phyloP scores from a whole-genome alignment of 2,113 vertebrate genomes.

The Takifugu flavidus region DNA sequence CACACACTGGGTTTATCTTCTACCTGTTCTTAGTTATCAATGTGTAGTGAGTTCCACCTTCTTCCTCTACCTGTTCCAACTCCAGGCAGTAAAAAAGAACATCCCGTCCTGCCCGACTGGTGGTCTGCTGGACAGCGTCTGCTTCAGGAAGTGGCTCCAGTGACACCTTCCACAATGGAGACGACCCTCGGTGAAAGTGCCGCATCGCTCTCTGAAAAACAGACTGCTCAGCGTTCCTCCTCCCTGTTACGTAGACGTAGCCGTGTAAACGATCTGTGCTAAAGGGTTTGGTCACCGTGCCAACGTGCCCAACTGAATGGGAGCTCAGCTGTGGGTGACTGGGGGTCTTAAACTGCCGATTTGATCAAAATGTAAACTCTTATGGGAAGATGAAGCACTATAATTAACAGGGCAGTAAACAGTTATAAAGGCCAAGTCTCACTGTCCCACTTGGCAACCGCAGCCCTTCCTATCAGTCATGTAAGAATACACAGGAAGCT shows the following conservation, averaged over 20 bases:
- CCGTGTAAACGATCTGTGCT: constrained; percentile 10
- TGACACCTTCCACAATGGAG: constrained; percentile 36
- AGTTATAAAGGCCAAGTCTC: no score
- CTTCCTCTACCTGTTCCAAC: not conserved
- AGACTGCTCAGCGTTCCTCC: constrained; percentile 36
- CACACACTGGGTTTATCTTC: no score
- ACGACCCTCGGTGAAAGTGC: constrained; percentile 12
- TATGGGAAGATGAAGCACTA: no score
- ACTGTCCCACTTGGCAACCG: no score
- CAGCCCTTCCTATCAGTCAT: no score
- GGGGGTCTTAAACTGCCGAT: not conserved
- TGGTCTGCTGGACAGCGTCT: not conserved
- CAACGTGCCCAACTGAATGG: constrained; percentile 3
- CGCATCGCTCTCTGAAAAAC: constrained; percentile 22
- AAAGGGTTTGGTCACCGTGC: not conserved
- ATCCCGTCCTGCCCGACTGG: no score
- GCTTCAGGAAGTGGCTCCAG: constrained; percentile 19
- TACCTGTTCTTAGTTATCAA: no score
- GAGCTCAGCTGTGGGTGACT: not conserved
- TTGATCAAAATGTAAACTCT: constrained; percentile 8
- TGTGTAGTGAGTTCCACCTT: not conserved
- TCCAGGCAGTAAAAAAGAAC: constrained; percentile 8
- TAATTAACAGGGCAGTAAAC: no score
- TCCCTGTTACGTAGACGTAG: constrained; percentile 21
- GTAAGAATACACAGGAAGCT: no score